Evolutionary conservation across 2,113 vertebrate genomes (phyloP).

Genomic region (Hepsetus odoe): DNA sequence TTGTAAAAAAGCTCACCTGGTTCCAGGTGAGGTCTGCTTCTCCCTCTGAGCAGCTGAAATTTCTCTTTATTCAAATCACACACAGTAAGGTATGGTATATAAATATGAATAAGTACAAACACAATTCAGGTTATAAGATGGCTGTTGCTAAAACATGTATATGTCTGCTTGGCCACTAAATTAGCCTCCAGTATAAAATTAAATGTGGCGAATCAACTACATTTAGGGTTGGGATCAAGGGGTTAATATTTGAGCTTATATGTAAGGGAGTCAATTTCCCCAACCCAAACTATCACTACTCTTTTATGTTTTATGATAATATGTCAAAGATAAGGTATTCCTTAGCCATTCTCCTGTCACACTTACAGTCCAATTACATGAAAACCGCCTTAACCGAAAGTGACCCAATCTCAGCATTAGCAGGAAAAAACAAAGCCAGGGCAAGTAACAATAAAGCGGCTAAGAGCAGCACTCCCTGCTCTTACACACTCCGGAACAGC

Average conservation of each 20-base stretch:
- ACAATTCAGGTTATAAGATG: too few relatives aligned
- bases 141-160: too few relatives aligned
- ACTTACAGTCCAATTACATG: background rate
- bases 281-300: background rate
- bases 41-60: background rate
- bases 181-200: too few relatives aligned
- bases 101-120: too few relatives aligned
- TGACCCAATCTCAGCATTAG: too few relatives aligned
- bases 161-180: too few relatives aligned
- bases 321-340: background rate
- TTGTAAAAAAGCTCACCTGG: background rate
- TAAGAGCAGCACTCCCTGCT: background rate
- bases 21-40: background rate
- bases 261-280: too few relatives aligned
- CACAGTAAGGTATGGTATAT: too few relatives aligned
- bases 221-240: too few relatives aligned
- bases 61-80: conserved; percentile 6
- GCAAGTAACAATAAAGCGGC: background rate
- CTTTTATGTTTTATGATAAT: background rate
- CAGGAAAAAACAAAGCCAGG: background rate
- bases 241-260: too few relatives aligned
- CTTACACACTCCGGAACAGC: conserved; percentile 20
- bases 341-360: background rate
- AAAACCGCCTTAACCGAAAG: background rate
- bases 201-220: too few relatives aligned